phyloP scores from a whole-genome alignment of 2,797 vertebrate species.

The Pangasius larnaudii region DNA sequence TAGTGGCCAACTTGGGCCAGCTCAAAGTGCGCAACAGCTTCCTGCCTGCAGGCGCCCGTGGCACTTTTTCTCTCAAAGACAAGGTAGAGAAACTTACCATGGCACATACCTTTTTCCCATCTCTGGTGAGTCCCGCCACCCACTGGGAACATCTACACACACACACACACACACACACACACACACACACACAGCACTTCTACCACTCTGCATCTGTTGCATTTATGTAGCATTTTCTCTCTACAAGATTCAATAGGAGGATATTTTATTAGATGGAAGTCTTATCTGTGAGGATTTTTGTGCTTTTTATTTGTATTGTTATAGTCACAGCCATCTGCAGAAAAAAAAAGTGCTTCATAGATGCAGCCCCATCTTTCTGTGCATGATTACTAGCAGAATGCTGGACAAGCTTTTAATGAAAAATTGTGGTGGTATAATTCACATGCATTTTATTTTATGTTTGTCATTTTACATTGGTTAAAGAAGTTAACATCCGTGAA shows the following conservation, averaged over 20 bases:
- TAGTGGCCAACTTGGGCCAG: slow-evolving; percentile 95
- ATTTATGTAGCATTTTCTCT: slow-evolving; percentile 56
- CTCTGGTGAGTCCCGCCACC: slow-evolving; percentile 75
- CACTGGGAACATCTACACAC: background rate
- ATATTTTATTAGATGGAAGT: background rate
- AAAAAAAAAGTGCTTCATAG: slow-evolving; percentile 57
- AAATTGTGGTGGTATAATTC: background rate
- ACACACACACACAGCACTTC: background rate
- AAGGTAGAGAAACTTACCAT: slow-evolving; percentile 90
- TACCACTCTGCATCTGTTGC: slow-evolving; percentile 32
- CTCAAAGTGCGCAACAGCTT: slow-evolving; percentile 91
- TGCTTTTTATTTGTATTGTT: background rate
- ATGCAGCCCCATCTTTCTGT: slow-evolving; percentile 38
- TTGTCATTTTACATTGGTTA: background rate
- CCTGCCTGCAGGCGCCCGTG: slow-evolving; percentile 82
- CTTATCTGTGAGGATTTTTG: background rate
- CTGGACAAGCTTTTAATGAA: background rate
- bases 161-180: background rate
- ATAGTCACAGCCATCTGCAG: background rate
- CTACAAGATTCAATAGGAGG: slow-evolving; percentile 14
- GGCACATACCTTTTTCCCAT: slow-evolving; percentile 80
- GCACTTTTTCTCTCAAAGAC: slow-evolving; percentile 90
- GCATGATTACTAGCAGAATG: slow-evolving; percentile 21
- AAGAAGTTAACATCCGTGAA: background rate
- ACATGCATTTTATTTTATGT: background rate